Evolutionary conservation across 2,888 invertebrate species (phyloP), one percentile per base, ranked within the genome.

Genomic region (Meliscaeva auricollis): DNA sequence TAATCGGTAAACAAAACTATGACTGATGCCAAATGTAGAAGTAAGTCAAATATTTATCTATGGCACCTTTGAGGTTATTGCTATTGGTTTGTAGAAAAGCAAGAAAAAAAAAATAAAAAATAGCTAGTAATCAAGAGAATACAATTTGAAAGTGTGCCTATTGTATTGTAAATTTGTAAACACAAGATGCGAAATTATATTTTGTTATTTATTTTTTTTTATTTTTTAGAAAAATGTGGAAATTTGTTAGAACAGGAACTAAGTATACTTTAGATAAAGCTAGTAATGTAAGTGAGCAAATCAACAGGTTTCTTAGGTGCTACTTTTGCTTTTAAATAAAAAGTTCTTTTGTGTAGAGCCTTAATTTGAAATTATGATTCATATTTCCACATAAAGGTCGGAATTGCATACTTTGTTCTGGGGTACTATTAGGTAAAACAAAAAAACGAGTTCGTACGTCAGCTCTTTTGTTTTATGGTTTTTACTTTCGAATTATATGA

Each of bases 1-100:
- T 56, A 69, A 66, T 73, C 46, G 32, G 54, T 48, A 77, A 66
- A 50, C 58, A 58, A 38, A 26, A 50, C 30, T 46, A 66, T 60
- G 66, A 75, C 75, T 76, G 66, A 32, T 22, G 79, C 79, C 84
- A 66, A 84, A 76, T 79, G 84, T 75, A 80, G 84, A 80, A 84
- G 84, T 84, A 80, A 84, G 84, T 62, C 79, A 79, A 84, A 84
- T 84, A 80, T 84, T 84, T 84, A 60, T 72, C 66, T 66, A 79
- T 46, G 75, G 66, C 30, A 46, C 64, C 69, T 26, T 54, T 54
- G 44, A 35, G 35, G 77, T 60, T 60, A 62, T 75, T 73, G 76
- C 48, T 66, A 73, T 60, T 44, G 41, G 58, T 41, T 20, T 44
- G 32, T 68, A 38, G n/a, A 41, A 46, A 54, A 41, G 9, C 3